These are phyloP conservation scores for Hypocryptadius cinnamomeus DNA, from an alignment of 2,113 vertebrate genomes.

Conservation along the genomic window DNA sequence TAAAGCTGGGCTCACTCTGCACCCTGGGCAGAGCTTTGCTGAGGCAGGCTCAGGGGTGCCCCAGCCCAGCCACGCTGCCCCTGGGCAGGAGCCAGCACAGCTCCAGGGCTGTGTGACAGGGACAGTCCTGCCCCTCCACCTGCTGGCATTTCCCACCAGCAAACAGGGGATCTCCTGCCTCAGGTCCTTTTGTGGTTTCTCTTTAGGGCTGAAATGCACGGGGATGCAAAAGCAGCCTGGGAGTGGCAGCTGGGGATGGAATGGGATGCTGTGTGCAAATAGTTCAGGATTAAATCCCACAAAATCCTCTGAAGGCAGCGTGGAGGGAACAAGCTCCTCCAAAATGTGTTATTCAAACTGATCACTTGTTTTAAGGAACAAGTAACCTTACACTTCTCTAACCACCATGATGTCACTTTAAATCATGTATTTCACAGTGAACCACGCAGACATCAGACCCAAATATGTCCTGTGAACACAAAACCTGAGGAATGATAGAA, in stretches of 20 bases:
- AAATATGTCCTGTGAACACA: neutral
- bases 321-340: neutral
- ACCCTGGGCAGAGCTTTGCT: no score
- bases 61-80: no score
- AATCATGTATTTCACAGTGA: neutral
- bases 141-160: fast-evolving
- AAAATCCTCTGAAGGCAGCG: neutral
- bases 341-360: neutral
- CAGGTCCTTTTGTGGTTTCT: neutral
- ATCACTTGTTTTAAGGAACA: neutral
- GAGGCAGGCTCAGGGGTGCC: no score
- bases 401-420: neutral
- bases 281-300: neutral
- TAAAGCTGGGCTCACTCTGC: no score
- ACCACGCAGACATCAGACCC: neutral
- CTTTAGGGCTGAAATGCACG: neutral
- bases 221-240: neutral
- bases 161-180: neutral
- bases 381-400: neutral
- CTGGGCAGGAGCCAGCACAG: neutral
- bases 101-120: neutral
- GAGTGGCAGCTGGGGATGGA: neutral
- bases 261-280: neutral
- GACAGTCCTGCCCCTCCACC: neutral
- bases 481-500: neutral